Evolutionary conservation across 1,140 invertebrate genomes (phyloP), one percentile per base, ranked within the genome.

Genomic region (Tigriopus japonicus): DNA sequence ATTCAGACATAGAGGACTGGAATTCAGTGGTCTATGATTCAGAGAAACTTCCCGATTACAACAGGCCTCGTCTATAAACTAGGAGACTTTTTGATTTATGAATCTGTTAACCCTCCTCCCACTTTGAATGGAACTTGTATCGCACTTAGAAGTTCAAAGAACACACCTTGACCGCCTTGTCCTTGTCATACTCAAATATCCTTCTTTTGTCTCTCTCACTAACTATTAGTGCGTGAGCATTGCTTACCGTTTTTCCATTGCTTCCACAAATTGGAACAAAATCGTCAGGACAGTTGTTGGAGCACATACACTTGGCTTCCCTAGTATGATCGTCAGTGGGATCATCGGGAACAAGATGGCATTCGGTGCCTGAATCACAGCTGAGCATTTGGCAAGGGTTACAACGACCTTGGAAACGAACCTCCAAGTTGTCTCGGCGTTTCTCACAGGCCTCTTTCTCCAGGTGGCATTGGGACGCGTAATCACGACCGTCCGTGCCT

Each of bases 201-300:
- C 28, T 35, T 35, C 28, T 35, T 35, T 5, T 35, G 28, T 5
- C n/a, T n/a, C n/a, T n/a, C n/a, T 35, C 28, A 35, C 3, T 35
- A 35, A 3, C 3, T 35, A 35, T 35, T 35, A 35, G 9, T 35
- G 28, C 17, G 51, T 42, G 35, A 23, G 19, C n/a, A 52, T 10
- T 55, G 14, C 59, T 72, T 69, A 49, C 45, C 45, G 45, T 49
- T 42, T 63, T 64, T 9, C 71, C 71, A 62, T 73, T 69, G 41
- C 59, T 67, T 53, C 82, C 85, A 68, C 85, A 87, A 45, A 87
- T 78, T 6, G 83, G 78, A 43, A 78, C 71, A 6, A 81, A 83
- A 45, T 81, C 76, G 72, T 83, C 84, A 72, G 87, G 85, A 0
- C 85, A 86, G 69, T 85, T 83, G 69, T 77, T 84, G 49, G 81